Conservation (phyloP, 2,888 invertebrate genomes). For the Arctia plantaginis region DNA sequence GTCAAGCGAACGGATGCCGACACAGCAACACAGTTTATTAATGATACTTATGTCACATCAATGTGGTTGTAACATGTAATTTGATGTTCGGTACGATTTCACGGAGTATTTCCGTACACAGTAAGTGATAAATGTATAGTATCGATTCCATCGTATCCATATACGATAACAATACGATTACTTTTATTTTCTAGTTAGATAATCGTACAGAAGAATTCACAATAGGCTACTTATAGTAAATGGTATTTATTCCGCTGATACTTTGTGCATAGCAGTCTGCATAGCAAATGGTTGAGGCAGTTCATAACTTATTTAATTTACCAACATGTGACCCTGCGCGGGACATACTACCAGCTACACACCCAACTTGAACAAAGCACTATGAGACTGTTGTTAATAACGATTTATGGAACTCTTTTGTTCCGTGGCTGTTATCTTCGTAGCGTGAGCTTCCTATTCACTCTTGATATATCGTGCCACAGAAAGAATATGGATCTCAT, state of each 20-base stretch:
- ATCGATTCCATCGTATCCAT: not conserved
- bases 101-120: too few species aligned
- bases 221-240: not conserved
- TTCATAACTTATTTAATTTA: conserved; percentile 48
- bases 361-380: conserved; percentile 73
- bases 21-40: conserved; percentile 8
- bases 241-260: conserved; percentile 11
- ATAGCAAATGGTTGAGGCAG: conserved; percentile 8
- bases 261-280: conserved; percentile 10
- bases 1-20: conserved; percentile 9
- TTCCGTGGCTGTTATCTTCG: conserved; percentile 80
- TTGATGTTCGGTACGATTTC: not conserved
- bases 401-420: conserved; percentile 85
- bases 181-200: not conserved
- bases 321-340: conserved; percentile 29
- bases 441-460: conserved; percentile 77
- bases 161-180: not conserved
- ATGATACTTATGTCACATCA: not conserved
- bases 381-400: conserved; percentile 78
- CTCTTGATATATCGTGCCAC: conserved; percentile 78
- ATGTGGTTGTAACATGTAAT: not conserved
- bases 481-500: conserved; percentile 64
- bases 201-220: not conserved
- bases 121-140: not conserved
- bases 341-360: conserved; percentile 56